Base-by-base conservation (phyloP, 1,140 invertebrate species). In the Tetranychus cinnabarinus region DNA sequence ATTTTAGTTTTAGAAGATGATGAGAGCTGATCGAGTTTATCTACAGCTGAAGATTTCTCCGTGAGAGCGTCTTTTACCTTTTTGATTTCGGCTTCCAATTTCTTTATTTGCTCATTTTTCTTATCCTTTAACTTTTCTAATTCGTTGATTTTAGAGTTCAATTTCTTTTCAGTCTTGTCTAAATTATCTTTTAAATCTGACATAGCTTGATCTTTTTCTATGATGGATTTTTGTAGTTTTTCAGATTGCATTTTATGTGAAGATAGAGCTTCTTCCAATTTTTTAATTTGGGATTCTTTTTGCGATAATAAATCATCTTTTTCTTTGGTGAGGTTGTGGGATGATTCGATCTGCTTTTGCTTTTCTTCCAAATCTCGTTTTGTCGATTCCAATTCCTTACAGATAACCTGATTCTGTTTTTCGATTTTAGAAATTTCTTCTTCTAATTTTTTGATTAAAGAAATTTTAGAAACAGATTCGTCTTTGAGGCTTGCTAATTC, bases 81-180 rank as follows among this genome's bases (percentile, higher is more conserved):
- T 10, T 42, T 42, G 5, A 42, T 10, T 6, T 42, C 39, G 13
- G 42, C 48, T 56, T 58, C 52, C 34, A 64, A 23, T 59, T 64
- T 61, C 33, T 58, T 37, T n/a, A 64, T 59, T 34, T 52, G 52
- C 36, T 57, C 54, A 42, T 65, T 61, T 61, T 62, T 63, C 15
- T 60, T 59, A 48, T 63, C 61, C 58, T 57, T 63, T n/a, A 34
- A 50, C 23, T 60, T 59, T 50, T 63, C 58, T n/a, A 65, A 55
- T 31, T 13, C 60, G 45, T 54, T 55, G 23, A 48, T 52, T 35
- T 58, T 61, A 54, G 56, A 47, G 6, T 56, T 23, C 23, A 57
- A 37, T 39, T 60, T 56, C 37, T 65, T 56, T n/a, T 59, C 52
- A 34, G 39, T 23, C 15, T 15, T 39, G 31, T 48, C 42, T 39